These are phyloP conservation scores for Epinotia demarniana DNA, from an alignment of 2,888 invertebrate genomes.

Conservation along the genomic window DNA sequence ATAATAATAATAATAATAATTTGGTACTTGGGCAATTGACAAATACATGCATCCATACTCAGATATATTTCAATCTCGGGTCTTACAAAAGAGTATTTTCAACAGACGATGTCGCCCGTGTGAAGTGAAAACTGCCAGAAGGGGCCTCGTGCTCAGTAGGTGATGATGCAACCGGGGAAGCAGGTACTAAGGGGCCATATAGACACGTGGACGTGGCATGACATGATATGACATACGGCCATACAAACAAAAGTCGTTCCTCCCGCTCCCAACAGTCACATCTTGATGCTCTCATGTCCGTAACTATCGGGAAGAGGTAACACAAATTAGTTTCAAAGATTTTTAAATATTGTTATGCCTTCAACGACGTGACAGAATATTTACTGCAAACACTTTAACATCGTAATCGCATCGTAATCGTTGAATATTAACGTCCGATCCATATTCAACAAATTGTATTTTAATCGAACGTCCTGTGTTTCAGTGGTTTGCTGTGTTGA, in stretches of 20 bases:
- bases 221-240: too few relatives aligned
- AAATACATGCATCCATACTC: background rate
- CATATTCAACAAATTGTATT: conserved; percentile 15
- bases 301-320: background rate
- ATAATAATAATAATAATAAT: too few relatives aligned
- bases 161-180: too few relatives aligned
- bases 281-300: background rate
- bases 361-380: background rate
- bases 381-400: background rate
- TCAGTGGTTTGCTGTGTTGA: background rate
- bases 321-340: background rate
- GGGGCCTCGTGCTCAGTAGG: background rate
- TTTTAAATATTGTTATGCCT: background rate
- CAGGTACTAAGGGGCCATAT: too few relatives aligned
- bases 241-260: background rate
- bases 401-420: background rate
- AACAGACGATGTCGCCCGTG: background rate
- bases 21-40: background rate
- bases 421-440: conserved; percentile 12
- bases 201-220: too few relatives aligned
- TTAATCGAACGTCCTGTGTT: conserved; percentile 2
- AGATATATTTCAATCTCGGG: background rate
- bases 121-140: background rate
- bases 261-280: background rate
- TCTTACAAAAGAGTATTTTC: background rate